Base-by-base conservation (phyloP, 2,888 invertebrate genomes). In the Drosophila monieri region DNA sequence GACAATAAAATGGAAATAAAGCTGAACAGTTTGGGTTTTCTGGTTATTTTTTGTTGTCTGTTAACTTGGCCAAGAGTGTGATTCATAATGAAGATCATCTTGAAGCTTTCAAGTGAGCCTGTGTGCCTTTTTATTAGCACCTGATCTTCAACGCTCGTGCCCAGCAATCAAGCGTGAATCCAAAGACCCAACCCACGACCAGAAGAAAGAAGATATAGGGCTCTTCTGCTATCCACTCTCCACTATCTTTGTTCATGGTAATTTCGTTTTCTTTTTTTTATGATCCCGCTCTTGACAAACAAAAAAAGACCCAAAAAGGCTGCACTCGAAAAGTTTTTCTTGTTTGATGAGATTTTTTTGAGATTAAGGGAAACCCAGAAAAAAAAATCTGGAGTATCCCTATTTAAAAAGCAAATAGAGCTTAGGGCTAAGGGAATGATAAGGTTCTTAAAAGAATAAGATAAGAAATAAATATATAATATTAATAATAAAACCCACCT, bases 221-320 rank as follows among this genome's bases (percentile, higher is more conserved):
- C 35, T n/a, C 35, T n/a, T 35, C n/a, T 35, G 5, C n/a, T 27
- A 39, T 49, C 23, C 30, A 25, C 39, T n/a, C 25, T 10, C 18
- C 51, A 35, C 61, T 14, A 37, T 18, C 35, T 59, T 10, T 52
- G 48, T 69, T 67, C 59, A 74, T 78, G 78, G 66, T 80, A 78
- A 78, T 78, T 78, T 68, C 37, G n/a, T n/a, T n/a, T 30, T 23
- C 21, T 65, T 68, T 73, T 73, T 71, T 77, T 77, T 71, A 79
- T 62, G 77, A 47, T 27, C 55, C 54, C 23, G 49, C 43, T 47
- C 14, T n/a, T n/a, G 35, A 30, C 39, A 74, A 66, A 58, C 71
- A 62, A 74, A 27, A 55, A 74, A 27, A 55, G 67, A 60, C 30
- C 32, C 64, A 56, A 64, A 51, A 55, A 57, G 47, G 60, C 53